Base-by-base conservation (phyloP, 2,888 invertebrate species). In the Melolontha melolontha region DNA sequence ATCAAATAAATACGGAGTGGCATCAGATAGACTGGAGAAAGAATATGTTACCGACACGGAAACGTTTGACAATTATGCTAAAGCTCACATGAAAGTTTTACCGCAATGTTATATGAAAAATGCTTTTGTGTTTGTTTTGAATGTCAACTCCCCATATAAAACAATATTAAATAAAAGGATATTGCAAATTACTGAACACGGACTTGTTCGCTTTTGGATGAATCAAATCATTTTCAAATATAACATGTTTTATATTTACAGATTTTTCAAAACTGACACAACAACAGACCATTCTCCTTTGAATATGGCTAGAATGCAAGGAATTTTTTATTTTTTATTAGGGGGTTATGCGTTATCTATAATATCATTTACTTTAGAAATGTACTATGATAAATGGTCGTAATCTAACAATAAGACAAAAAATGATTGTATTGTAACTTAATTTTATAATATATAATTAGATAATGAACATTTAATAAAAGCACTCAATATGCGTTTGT, bases 11-110 rank as follows among this genome's bases (percentile, higher is more conserved):
- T 65, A 66, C 12, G 71, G 70, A 5, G 47, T 75, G 6, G 55
- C 68, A 6, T 72, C 71, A 0, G 76, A 75, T 57, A 70, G 66
- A 27, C 17, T 77, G 4, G 69, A 69, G 12, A 62, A 73, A 6
- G 51, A 71, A 5, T 77, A 73, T 50, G 73, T 78, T n/a, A 74
- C 72, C 5, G 75, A 76, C 16, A 69, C 74, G 4, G 68, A 72
- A 12, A 29, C 55, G 2, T 71, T 78, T 17, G 70, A 75, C 10
- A 27, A 50, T 8, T 64, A 74, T 8, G 70, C 71, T 10, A 55
- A 67, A 7, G 67, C 64, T 17, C 64, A 73, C 40, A 68, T 73
- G 27, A 73, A 70, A 54, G 72, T 73, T 5, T 55, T 79, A 40
- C 69, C 67, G 14, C 74, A 76, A 7, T 76, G 78, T 42, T 52